Evolutionary conservation across 2,797 vertebrate species (phyloP).

Genomic region (Miichthys miiuy): DNA sequence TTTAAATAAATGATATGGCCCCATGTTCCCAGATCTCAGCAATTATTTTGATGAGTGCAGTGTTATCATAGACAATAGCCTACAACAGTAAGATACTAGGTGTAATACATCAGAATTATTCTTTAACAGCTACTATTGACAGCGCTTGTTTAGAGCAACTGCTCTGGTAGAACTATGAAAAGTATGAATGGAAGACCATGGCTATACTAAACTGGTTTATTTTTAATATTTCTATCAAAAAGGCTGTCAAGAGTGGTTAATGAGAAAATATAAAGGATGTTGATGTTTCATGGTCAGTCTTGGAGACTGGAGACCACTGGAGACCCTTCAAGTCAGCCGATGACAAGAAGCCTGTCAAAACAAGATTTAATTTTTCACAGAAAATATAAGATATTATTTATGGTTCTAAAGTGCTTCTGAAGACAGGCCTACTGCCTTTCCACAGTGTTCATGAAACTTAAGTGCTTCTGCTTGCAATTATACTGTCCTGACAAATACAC

Average conservation of each 20-base stretch:
- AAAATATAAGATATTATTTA: slow-evolving; percentile 14
- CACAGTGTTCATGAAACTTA: slow-evolving; percentile 2
- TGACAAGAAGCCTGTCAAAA: neutral
- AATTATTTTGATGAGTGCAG: neutral
- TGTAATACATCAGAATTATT: neutral
- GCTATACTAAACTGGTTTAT: neutral
- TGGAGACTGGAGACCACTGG: neutral
- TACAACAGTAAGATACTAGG: neutral
- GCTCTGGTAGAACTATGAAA: neutral
- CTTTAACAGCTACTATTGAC: neutral
- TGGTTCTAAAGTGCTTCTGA: slow-evolving; percentile 28
- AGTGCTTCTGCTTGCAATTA: slow-evolving; percentile 38
- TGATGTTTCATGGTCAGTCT: neutral
- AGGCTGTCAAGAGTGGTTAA: neutral
- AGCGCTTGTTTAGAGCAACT: neutral
- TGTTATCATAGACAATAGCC: neutral
- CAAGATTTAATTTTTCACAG: slow-evolving; percentile 11
- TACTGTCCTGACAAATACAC: slow-evolving; percentile 28
- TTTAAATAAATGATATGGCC: neutral
- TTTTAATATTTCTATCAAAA: neutral
- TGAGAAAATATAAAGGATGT: neutral
- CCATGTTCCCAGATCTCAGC: neutral
- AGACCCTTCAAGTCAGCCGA: neutral
- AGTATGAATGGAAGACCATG: neutral
- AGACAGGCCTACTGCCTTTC: slow-evolving; percentile 13